Base-by-base conservation (phyloP, 2,797 vertebrate genomes). In the Sarcophilus harrisii region DNA sequence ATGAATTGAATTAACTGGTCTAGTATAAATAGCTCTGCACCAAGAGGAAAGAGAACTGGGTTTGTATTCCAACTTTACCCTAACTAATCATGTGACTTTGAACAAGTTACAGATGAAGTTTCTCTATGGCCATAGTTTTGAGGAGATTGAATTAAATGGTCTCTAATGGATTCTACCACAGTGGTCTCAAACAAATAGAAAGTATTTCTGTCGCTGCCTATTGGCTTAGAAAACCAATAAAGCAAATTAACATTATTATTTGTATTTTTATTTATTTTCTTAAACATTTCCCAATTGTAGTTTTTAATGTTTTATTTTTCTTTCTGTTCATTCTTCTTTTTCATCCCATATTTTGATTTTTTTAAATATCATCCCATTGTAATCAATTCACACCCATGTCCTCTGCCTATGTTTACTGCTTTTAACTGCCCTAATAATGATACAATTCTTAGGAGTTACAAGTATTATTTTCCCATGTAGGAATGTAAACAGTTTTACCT, bases 1-100 rank as follows among this genome's bases (percentile, higher is more conserved):
- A 45, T 94, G 96, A 62, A 38, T n/a, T 94, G 57, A 94, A 93
- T 97, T 95, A 93, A 95, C 59, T 95, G 58, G 91, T 81, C 58
- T 91, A 21, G 30, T 38, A 96, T 90, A 93, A 93, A 92, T 60
- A 45, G 58, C 57, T 92, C 58, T 96, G 92, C 92, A 92, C 93
- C 60, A 91, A 73, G 94, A 95, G 93, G 3, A 66, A 45, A 92
- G 55, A 5, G 58, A 16, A 90, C 92, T 91, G 92, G 54, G 6
- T 94, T 1, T 93, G 52, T 13, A 45, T 57, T 91, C 93, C 93
- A 21, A 59, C 66, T 92, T 24, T 90, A 5, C 90, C 9, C 32
- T 18, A 38, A 2, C 81, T 93, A 27, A 1, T 58, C 55, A 0
- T 4, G 62, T 90, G 30, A 38, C 89, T 92, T 32, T 38, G 54